These are phyloP conservation scores for Oreochromis tanganicae DNA, from an alignment of 2,113 vertebrate species.

Conservation along the genomic window DNA sequence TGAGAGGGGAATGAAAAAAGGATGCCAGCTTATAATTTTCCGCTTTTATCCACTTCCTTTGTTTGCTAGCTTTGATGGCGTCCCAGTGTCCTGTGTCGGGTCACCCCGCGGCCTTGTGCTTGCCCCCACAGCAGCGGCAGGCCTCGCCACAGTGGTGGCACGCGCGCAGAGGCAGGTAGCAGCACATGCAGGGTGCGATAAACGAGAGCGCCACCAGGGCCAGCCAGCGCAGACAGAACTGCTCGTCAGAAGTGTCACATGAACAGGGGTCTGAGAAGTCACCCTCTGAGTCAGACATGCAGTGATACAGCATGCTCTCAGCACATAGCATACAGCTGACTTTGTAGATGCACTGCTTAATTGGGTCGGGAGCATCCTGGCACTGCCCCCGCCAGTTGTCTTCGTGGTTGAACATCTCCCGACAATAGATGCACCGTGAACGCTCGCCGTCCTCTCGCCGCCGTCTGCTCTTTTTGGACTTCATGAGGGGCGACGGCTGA, in stretches of 20 bases:
- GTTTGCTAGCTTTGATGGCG: conserved; percentile 65
- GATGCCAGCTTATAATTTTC: conserved; percentile 68
- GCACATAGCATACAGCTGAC: conserved; percentile 99
- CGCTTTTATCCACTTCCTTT: conserved; percentile 66
- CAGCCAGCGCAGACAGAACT: conserved; percentile 97
- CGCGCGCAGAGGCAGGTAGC: conserved; percentile 92
- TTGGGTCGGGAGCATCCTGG: conserved; percentile 95
- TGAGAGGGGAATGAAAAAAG: conserved; percentile 77
- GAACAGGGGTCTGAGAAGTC: conserved; percentile 99
- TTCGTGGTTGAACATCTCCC: conserved; percentile 98
- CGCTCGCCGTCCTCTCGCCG: conserved; percentile 97
- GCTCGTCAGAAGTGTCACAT: conserved; percentile 95
- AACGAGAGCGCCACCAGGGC: conserved; percentile 94
- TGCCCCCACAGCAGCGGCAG: conserved; percentile 95
- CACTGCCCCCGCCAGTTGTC: conserved; percentile 96
- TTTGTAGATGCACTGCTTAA: conserved; percentile 97
- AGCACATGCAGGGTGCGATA: conserved; percentile 98
- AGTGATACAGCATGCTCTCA: conserved; percentile 99
- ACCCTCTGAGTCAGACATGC: conserved; percentile 99
- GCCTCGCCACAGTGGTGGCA: conserved; percentile 97
- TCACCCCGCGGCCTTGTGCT: conserved; percentile 98
- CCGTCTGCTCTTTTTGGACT: conserved; percentile 87
- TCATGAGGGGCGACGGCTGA: conserved; percentile 85
- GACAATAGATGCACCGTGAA: conserved; percentile 95
- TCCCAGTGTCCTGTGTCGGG: conserved; percentile 38